Evolutionary conservation across 2,888 invertebrate species (phyloP).

Genomic region (Dysmachus trigonus): DNA sequence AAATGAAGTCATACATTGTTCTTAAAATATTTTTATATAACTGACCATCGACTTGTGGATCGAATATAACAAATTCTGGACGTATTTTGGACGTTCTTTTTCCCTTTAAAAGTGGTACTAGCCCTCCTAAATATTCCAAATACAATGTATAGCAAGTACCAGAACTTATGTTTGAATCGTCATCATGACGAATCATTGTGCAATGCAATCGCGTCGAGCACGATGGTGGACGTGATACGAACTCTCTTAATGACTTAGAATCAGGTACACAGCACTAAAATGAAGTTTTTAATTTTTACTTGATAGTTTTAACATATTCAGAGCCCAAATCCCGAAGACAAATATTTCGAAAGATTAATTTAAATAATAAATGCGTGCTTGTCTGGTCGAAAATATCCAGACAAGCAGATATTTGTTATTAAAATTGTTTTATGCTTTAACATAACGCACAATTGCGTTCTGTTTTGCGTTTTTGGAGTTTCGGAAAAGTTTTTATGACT

Average conservation of each 20-base stretch:
- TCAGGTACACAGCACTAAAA: conserved; percentile 93
- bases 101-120: conserved; percentile 95
- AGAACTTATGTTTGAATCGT: conserved; percentile 75
- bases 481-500: no score
- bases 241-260: conserved; percentile 84
- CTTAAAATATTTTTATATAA: neutral
- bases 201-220: conserved; percentile 91
- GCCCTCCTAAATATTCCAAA: conserved; percentile 93
- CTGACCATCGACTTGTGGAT: conserved; percentile 84
- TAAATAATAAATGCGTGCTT: neutral
- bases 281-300: neutral
- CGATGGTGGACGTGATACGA: conserved; percentile 91
- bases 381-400: no score
- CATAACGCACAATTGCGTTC: no score
- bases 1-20: neutral
- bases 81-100: conserved; percentile 95
- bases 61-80: conserved; percentile 97
- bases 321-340: neutral
- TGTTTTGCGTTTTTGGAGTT: no score
- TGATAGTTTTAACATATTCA: neutral
- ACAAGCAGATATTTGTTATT: no score
- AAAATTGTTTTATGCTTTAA: no score
- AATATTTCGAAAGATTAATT: no score
- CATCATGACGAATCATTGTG: conserved; percentile 95
- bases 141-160: conserved; percentile 88